Evolutionary conservation across 1,140 invertebrate species (phyloP).

Genomic region (Ceratosolen fusciceps): DNA sequence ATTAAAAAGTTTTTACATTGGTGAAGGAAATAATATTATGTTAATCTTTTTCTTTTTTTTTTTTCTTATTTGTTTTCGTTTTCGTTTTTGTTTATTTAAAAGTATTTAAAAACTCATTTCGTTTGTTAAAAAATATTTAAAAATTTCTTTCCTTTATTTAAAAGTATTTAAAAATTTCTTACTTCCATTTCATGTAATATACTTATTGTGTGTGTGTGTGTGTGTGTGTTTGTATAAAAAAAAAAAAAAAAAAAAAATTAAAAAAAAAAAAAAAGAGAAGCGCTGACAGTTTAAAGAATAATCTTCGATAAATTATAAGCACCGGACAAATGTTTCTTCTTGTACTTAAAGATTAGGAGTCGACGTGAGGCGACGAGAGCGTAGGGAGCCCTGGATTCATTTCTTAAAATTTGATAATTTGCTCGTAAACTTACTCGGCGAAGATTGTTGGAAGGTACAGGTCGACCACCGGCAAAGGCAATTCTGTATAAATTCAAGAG

Average conservation of each 20-base stretch:
- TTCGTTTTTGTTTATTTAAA: not conserved
- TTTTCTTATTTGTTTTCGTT: not conserved
- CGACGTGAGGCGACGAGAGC: conserved; percentile 65
- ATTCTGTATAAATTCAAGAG: conserved; percentile 57
- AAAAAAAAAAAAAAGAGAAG: conserved; percentile 14
- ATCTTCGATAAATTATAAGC: conserved; percentile 63
- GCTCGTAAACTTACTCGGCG: conserved; percentile 66
- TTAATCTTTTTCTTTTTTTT: conserved; percentile 6
- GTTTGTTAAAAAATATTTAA: no score
- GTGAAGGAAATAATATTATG: conserved; percentile 19
- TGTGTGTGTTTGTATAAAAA: no score
- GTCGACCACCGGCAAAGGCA: conserved; percentile 67
- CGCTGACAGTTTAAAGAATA: conserved; percentile 56
- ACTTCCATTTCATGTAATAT: conserved; percentile 38
- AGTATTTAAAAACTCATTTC: no score
- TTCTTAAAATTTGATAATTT: conserved; percentile 68
- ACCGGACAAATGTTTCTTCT: conserved; percentile 58
- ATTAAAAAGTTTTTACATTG: conserved; percentile 44
- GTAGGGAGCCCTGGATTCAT: conserved; percentile 63
- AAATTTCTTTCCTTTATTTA: no score
- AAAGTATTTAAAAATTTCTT: no score
- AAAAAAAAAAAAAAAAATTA: no score
- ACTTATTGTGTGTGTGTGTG: no score
- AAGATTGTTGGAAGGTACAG: conserved; percentile 65
- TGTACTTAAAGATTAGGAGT: conserved; percentile 65